Conservation (phyloP, 1,140 invertebrate species). For the Macrosteles quadrilineatus region DNA sequence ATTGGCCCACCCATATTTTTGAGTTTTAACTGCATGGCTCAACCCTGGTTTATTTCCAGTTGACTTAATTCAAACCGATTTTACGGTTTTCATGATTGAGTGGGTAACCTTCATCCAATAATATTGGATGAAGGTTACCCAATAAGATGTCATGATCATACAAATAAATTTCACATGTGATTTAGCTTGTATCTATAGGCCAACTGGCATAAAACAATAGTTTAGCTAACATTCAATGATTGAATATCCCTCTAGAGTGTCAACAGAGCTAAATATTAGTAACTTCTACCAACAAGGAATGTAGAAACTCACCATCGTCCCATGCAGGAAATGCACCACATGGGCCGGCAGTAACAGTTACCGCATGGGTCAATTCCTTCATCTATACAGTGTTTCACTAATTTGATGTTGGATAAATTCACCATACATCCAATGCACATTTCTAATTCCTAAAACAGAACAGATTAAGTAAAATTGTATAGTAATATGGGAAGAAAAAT, state of each 20-base stretch:
- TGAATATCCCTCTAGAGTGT: neutral
- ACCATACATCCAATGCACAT: slow-evolving; percentile 89
- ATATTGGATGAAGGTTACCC: too few relatives aligned
- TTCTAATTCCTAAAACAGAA: slow-evolving; percentile 66
- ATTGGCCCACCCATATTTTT: too few relatives aligned
- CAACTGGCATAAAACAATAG: slow-evolving; percentile 7
- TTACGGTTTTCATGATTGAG: too few relatives aligned
- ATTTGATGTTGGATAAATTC: slow-evolving; percentile 74
- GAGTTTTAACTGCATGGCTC: too few relatives aligned
- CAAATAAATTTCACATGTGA: too few relatives aligned
- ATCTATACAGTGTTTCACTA: slow-evolving; percentile 69
- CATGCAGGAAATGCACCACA: slow-evolving; percentile 88
- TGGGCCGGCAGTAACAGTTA: slow-evolving; percentile 73
- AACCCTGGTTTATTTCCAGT: too few relatives aligned
- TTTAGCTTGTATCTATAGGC: neutral
- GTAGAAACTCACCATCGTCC: slow-evolving; percentile 68
- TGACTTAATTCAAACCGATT: too few relatives aligned
- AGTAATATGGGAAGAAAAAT: too few relatives aligned
- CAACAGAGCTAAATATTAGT: neutral
- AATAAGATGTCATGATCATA: too few relatives aligned
- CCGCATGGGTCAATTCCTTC: slow-evolving; percentile 54
- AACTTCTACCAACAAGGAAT: slow-evolving; percentile 1
- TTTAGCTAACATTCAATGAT: neutral
- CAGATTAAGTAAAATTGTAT: neutral
- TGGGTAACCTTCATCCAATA: too few relatives aligned